Base-by-base conservation (phyloP, 2,113 vertebrate species). In the Colossoma macropomum region DNA sequence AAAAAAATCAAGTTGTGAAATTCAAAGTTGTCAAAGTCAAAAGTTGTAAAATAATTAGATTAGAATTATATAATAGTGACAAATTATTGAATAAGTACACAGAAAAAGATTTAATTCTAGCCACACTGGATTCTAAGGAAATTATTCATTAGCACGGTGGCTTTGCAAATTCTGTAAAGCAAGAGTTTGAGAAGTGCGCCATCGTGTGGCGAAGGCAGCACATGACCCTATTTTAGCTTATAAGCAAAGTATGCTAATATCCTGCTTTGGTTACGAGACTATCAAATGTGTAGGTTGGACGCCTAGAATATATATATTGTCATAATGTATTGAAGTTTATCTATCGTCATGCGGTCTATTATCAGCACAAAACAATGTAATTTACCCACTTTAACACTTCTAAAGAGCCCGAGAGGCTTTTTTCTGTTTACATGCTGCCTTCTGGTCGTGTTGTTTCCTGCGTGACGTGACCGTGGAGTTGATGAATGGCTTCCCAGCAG, bases 151-250 rank as follows among this genome's bases (percentile, higher is more conserved):
- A 45, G 41, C 41, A 11, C 6, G 4, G 10, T 45, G 41, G 5
- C 1, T 45, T 11, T 11, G n/a, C n/a, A n/a, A n/a, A n/a, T n/a
- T n/a, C n/a, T n/a, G n/a, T n/a, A n/a, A 27, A 23, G 2, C 3
- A 81, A 63, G 69, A 30, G 69, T 82, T 69, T 59, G 81, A 45
- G 63, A 60, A 77, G 73, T 76, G 73, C 73, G 73, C 81, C 81
- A 82, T 76, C 81, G 28, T 76, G 73, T 82, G 79, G 38, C n/a
- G 12, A 2, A 11, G n/a, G 25, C 11, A 1, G 9, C 59, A 62
- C 23, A 62, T 25, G 21, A 59, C 54, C 7, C 54, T n/a, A 15
- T 7, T n/a, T 59, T 59, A 45, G 41, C 41, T 1, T 45, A 9
- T 45, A 11, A 11, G 41, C 41, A 45, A 56, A 28, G 23, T 6